Evolutionary conservation across 2,113 vertebrate genomes (phyloP).

Genomic region (Stegastes partitus): DNA sequence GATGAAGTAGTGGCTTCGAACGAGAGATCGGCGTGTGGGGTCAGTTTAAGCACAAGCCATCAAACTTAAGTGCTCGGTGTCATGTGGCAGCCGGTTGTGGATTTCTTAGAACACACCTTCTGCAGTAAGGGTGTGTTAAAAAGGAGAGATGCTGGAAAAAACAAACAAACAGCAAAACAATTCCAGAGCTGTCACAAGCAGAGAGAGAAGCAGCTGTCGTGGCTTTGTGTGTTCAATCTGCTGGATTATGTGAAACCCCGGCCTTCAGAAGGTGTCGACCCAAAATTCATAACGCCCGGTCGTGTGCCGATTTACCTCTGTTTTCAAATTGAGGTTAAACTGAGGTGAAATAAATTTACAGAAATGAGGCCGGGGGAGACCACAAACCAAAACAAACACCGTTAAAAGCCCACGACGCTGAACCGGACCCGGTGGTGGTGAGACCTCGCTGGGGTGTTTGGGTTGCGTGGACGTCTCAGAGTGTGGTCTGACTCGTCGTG

Average conservation of each 20-base stretch:
- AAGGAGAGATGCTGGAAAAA: background rate
- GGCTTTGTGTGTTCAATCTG: slow-evolving; percentile 16
- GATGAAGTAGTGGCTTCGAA: slow-evolving; percentile 22
- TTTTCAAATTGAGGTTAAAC: background rate
- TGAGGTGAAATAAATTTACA: background rate
- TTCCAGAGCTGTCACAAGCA: background rate
- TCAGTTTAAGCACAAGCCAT: slow-evolving; percentile 36
- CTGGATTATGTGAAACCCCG: background rate
- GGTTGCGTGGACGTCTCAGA: background rate
- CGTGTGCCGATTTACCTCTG: background rate
- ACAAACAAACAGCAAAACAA: background rate
- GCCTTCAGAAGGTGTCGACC: background rate
- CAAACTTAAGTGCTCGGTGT: background rate
- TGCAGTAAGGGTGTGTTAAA: background rate
- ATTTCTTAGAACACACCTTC: slow-evolving; percentile 4
- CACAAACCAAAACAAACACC: background rate
- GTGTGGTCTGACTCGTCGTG: background rate
- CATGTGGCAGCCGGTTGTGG: slow-evolving; percentile 15
- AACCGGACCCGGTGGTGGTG: background rate
- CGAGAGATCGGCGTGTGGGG: slow-evolving; percentile 16
- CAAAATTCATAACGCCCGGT: background rate
- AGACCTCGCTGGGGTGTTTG: background rate
- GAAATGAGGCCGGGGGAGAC: slow-evolving; percentile 3
- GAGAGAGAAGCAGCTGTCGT: slow-evolving; percentile 1
- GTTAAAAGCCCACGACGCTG: background rate